Conservation (phyloP, 2,113 vertebrate genomes). For the Xiphophorus couchianus region DNA sequence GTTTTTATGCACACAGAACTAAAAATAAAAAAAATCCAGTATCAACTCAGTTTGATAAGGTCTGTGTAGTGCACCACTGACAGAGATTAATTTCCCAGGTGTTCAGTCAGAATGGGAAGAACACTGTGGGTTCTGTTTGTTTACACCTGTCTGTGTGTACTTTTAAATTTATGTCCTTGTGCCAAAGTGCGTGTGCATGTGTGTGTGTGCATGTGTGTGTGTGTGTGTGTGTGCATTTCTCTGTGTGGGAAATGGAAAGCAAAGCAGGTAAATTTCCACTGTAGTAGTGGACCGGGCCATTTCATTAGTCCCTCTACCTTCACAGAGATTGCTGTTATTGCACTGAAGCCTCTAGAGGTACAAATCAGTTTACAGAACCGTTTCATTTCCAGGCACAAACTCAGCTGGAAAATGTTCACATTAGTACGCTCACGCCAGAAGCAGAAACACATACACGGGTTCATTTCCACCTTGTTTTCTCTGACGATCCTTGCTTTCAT, state of each 20-base stretch:
- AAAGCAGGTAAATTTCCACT: slow-evolving; percentile 48
- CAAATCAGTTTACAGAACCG: slow-evolving; percentile 16
- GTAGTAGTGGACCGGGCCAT: background rate
- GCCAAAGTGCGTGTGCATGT: background rate
- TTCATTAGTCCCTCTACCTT: slow-evolving; percentile 27
- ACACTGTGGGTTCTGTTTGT: slow-evolving; percentile 18
- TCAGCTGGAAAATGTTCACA: slow-evolving; percentile 43
- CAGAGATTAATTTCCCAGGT: slow-evolving; percentile 30
- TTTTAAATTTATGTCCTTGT: background rate
- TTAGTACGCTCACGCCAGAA: slow-evolving; percentile 25
- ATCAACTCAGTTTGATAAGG: background rate
- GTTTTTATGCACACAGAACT: background rate
- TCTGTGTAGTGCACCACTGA: background rate
- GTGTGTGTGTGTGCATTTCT: background rate
- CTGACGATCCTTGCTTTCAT: background rate
- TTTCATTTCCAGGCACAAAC: slow-evolving; percentile 42
- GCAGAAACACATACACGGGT: background rate
- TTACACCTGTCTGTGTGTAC: background rate
- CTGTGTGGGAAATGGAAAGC: background rate
- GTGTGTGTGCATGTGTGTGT: background rate
- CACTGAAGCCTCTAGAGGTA: background rate
- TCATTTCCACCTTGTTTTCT: background rate
- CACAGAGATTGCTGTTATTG: background rate
- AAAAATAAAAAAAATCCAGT: background rate
- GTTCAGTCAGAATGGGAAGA: background rate